Evolutionary conservation across 2,113 vertebrate genomes (phyloP).

Genomic region (Albula glossodonta): DNA sequence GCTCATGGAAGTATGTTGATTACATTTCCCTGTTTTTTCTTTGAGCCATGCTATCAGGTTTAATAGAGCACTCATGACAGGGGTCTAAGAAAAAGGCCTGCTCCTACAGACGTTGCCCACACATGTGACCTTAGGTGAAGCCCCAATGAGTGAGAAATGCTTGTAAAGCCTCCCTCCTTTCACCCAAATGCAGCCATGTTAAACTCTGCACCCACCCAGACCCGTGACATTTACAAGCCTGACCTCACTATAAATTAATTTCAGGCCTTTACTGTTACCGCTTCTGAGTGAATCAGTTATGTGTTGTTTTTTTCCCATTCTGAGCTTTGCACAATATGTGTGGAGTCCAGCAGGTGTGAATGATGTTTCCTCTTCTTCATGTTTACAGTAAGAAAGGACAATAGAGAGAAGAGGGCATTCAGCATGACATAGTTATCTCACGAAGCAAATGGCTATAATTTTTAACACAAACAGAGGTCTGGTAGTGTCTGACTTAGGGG

Average conservation of each 20-base stretch:
- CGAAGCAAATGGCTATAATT: too few species aligned
- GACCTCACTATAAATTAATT: slow-evolving; percentile 6
- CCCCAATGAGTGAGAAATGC: neutral
- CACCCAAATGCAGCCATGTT: neutral
- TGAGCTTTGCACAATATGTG: neutral
- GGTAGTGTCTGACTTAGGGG: too few species aligned
- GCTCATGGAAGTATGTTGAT: neutral
- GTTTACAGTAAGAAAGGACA: too few species aligned
- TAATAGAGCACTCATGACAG: slow-evolving; percentile 2
- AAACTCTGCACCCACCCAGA: neutral
- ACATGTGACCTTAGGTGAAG: slow-evolving; percentile 11
- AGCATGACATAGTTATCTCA: neutral
- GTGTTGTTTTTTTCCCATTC: neutral
- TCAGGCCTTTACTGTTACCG: slow-evolving; percentile 8
- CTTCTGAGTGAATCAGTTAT: neutral
- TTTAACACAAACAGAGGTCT: too few species aligned
- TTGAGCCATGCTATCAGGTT: neutral
- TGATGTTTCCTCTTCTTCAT: too few species aligned
- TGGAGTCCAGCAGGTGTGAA: too few species aligned
- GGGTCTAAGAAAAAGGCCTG: neutral
- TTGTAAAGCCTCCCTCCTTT: slow-evolving; percentile 13
- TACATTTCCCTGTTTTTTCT: neutral
- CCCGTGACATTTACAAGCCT: neutral
- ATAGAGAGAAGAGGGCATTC: too few species aligned
- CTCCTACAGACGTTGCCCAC: neutral